A percentile compares a stretch with the other conserved stretches of the same genome.
These are phyloP conservation scores for Mayetiola destructor DNA, from an alignment of 2,888 invertebrate genomes.

Conservation along the genomic window DNA sequence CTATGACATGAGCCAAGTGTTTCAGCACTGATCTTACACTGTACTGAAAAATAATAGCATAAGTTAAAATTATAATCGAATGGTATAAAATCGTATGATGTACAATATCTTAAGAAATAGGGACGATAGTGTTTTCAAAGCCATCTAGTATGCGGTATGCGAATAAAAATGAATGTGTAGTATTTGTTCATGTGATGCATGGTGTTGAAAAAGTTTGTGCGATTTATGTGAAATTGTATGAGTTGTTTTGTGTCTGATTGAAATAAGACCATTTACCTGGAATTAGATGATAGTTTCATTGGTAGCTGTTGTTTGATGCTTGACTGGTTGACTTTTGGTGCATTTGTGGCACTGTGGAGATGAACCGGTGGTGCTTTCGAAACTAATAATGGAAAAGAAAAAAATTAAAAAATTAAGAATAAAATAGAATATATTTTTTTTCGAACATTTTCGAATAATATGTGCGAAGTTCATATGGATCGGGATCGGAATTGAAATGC, in stretches of 20 bases:
- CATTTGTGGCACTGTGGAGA: slow-evolving; percentile 63
- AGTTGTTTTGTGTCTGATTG: background rate
- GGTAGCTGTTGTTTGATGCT: slow-evolving; percentile 77
- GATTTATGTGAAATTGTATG: background rate
- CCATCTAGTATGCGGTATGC: too few species aligned
- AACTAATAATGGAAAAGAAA: slow-evolving; percentile 23
- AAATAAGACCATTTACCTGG: slow-evolving; percentile 20
- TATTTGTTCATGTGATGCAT: too few species aligned
- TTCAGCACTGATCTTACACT: too few species aligned
- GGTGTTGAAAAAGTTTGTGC: too few species aligned
- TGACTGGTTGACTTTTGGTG: slow-evolving; percentile 52
- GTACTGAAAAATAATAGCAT: too few species aligned
- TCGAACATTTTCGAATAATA: background rate
- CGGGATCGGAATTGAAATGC: too few species aligned
- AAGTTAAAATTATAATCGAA: too few species aligned
- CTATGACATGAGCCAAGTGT: too few species aligned
- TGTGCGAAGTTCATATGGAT: too few species aligned
- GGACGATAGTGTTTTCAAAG: too few species aligned
- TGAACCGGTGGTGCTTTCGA: slow-evolving; percentile 50
- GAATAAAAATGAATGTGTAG: background rate
- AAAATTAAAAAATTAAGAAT: slow-evolving; percentile 8
- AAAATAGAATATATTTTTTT: background rate
- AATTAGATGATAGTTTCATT: slow-evolving; percentile 61
- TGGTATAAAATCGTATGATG: too few species aligned
- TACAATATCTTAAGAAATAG: too few species aligned